Evolutionary conservation across 2,797 vertebrate species (phyloP), one percentile per base, ranked within the genome.

Genomic region (Erithacus rubecula): DNA sequence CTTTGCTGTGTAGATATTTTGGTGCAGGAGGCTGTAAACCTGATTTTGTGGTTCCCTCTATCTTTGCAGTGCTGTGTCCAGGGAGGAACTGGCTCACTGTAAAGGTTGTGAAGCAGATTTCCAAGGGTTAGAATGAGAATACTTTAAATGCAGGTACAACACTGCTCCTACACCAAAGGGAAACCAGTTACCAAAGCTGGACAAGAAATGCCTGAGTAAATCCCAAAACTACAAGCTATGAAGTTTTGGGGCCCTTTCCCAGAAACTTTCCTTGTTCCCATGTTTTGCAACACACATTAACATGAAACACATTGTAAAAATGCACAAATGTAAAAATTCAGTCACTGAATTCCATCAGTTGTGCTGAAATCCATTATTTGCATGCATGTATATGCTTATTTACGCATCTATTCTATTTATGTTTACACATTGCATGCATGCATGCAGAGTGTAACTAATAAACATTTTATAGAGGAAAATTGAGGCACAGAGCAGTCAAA

Each of bases 371-470:
- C 11, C n/a, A 23, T 15, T 4, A 36, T 78, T 71, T 32, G 6
- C 12, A 39, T 5, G 4, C 1, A 2, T 34, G 14, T 1, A 17
- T 59, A 30, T 63, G 4, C 14, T 36, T 16, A 37, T 10, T 14
- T 9, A 26, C 14, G 36, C 8, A 22, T 36, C 7, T 16, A 49
- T 36, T 76, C 30, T 27, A 13, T 24, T 47, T 39, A 14, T 4
- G 1, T 44, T 46, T 26, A 84, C 69, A 52, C 53, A 68, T 24
- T 52, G 10, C 8, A 30, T 11, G 9, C 21, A 34, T 15, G 30
- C 3, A 8, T 24, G 15, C 11, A 12, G 9, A 32, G 9, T 32
- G 12, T 24, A 75, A 12, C 5, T 11, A 37, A 44, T 21, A 52
- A 29, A 34, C 10, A 29, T 34, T 72, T 87, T 59, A 5, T 13